Percentiles rank a stretch among this genome's conserved stretches.
Conservation (phyloP, 2,113 vertebrate genomes). For the Anser brachyrhynchus region DNA sequence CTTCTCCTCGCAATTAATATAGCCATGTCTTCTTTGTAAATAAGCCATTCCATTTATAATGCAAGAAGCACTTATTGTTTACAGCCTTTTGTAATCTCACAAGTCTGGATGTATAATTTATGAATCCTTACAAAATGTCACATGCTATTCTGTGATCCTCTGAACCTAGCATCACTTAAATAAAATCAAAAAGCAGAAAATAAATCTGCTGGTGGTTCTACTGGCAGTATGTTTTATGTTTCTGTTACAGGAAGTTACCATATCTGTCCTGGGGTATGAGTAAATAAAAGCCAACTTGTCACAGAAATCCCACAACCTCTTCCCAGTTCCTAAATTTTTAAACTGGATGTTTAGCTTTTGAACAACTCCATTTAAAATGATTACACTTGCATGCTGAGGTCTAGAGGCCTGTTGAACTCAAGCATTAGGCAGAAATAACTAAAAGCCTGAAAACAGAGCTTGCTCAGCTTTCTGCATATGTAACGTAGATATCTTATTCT, state of each 20-base stretch:
- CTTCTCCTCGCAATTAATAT: slow-evolving; percentile 19
- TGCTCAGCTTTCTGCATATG: background rate
- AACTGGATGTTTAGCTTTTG: background rate
- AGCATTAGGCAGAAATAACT: background rate
- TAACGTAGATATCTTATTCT: background rate
- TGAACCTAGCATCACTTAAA: background rate
- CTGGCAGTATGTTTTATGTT: background rate
- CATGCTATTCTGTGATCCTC: background rate
- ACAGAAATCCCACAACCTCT: background rate
- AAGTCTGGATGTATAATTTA: slow-evolving; percentile 55
- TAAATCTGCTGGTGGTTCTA: background rate
- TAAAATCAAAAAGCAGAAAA: slow-evolving; percentile 8
- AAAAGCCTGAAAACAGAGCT: background rate
- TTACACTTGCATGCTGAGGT: background rate
- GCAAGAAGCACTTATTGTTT: slow-evolving; percentile 47
- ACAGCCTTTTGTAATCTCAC: slow-evolving; percentile 40
- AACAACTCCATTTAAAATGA: background rate
- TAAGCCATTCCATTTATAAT: slow-evolving; percentile 43
- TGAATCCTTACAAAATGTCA: slow-evolving; percentile 21
- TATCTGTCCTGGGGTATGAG: background rate
- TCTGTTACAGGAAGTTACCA: background rate
- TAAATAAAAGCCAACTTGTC: background rate
- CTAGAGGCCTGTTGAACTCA: background rate
- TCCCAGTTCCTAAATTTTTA: background rate
- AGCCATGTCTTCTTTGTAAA: slow-evolving; percentile 29